phyloP scores from a whole-genome alignment of 2,113 vertebrate genomes.

The Piprites chloris region DNA sequence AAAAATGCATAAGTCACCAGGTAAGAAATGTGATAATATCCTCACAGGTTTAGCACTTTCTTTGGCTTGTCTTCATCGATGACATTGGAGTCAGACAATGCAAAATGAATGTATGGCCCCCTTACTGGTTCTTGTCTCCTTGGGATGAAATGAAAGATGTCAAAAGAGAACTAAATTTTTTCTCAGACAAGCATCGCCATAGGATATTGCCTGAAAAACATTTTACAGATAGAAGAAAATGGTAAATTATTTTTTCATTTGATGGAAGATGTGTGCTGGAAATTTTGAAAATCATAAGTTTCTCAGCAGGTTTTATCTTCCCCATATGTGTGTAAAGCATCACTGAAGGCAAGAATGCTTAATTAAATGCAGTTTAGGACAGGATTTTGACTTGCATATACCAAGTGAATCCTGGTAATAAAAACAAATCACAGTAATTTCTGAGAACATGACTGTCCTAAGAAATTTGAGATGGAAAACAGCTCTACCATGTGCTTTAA shows the following conservation, averaged over 20 bases:
- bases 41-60: not conserved
- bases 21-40: not conserved
- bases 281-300: constrained; percentile 17
- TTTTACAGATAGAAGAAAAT: constrained; percentile 13
- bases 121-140: not conserved
- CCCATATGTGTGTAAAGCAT: not conserved
- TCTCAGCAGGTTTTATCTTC: constrained; percentile 3
- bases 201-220: not conserved
- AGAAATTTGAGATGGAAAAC: constrained; percentile 43
- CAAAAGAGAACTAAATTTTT: not conserved
- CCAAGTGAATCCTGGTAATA: constrained; percentile 17
- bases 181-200: not conserved
- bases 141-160: not conserved
- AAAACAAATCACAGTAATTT: constrained; percentile 5
- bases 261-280: not conserved
- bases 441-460: constrained; percentile 38
- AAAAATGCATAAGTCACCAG: not conserved
- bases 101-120: not conserved
- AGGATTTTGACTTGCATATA: not conserved
- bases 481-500: constrained; percentile 36
- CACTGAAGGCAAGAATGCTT: not conserved
- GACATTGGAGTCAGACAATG: not conserved
- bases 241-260: not conserved
- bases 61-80: not conserved
- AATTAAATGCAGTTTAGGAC: constrained; percentile 38